These are phyloP conservation scores for Toxostoma redivivum DNA, from an alignment of 2,113 vertebrate genomes.

Conservation along the genomic window DNA sequence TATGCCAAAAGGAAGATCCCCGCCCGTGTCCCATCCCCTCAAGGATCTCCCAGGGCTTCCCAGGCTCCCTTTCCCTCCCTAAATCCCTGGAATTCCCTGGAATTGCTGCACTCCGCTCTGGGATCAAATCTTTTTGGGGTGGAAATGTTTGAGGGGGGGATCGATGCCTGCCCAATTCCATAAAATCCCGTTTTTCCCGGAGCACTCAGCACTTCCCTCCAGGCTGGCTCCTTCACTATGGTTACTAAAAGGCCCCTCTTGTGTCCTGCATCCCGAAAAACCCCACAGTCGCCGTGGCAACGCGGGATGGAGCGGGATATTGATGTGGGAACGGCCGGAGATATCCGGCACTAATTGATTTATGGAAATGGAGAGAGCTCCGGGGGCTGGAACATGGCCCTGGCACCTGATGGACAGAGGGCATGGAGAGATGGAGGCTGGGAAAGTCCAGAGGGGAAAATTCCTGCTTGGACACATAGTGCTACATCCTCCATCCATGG, in stretches of 20 bases:
- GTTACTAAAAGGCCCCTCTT: constrained; percentile 45
- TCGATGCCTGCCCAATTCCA: too few species aligned
- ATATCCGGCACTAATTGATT: constrained; percentile 64
- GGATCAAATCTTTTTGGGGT: not conserved
- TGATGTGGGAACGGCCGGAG: constrained; percentile 45
- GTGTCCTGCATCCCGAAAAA: not conserved
- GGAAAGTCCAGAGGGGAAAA: not conserved
- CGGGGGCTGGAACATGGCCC: not conserved
- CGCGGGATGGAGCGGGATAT: constrained; percentile 24
- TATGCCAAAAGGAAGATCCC: not conserved
- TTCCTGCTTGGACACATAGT: too few species aligned
- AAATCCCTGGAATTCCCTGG: not conserved
- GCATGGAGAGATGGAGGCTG: not conserved
- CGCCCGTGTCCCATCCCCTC: not conserved
- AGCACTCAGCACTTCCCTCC: not conserved
- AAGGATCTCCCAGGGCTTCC: too few species aligned
- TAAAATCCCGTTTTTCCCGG: not conserved
- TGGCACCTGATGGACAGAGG: not conserved
- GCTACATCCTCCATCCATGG: too few species aligned
- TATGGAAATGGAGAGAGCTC: constrained; percentile 65
- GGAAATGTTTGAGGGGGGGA: not conserved
- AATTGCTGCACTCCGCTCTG: too few species aligned
- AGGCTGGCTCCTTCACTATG: constrained; percentile 24
- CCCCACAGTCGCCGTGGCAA: constrained; percentile 55
- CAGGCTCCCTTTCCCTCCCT: too few species aligned